Percentiles rank a stretch among this genome's conserved stretches.
Conservation (phyloP, 2,113 vertebrate species). For the Scomber scombrus region DNA sequence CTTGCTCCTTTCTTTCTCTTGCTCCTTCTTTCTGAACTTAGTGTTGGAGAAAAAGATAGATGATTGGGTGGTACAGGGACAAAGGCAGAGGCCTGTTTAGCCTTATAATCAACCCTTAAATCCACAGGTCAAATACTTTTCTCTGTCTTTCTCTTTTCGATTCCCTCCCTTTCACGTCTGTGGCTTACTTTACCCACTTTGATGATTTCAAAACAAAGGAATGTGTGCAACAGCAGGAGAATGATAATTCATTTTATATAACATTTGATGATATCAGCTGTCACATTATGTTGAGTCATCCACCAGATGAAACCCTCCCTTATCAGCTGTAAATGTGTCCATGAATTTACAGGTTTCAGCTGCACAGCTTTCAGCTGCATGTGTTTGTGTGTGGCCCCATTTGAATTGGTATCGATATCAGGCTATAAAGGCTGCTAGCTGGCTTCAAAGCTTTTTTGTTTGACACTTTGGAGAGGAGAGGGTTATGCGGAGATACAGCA, state of each 20-base stretch:
- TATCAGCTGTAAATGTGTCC: slow-evolving; percentile 51
- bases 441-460: slow-evolving; percentile 58
- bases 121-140: slow-evolving; percentile 57
- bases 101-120: slow-evolving; percentile 65
- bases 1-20: slow-evolving; percentile 62
- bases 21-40: slow-evolving; percentile 46
- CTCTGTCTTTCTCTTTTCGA: slow-evolving; percentile 21
- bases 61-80: slow-evolving; percentile 62
- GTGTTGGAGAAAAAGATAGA: slow-evolving; percentile 45
- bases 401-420: slow-evolving; percentile 29
- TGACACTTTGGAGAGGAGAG: slow-evolving; percentile 24
- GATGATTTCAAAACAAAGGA: slow-evolving; percentile 43
- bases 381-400: slow-evolving; percentile 4
- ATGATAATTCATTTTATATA: slow-evolving; percentile 37
- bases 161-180: slow-evolving; percentile 18
- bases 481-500: slow-evolving; percentile 30
- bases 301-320: slow-evolving; percentile 44
- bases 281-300: slow-evolving; percentile 28
- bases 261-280: slow-evolving; percentile 19
- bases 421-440: slow-evolving; percentile 29
- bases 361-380: neutral
- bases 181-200: slow-evolving; percentile 7
- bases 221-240: slow-evolving; percentile 23
- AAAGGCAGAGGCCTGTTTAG: slow-evolving; percentile 62
- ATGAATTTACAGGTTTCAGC: slow-evolving; percentile 60